These are phyloP conservation scores for Vultur gryphus DNA, from an alignment of 2,797 vertebrate species.

Conservation along the genomic window DNA sequence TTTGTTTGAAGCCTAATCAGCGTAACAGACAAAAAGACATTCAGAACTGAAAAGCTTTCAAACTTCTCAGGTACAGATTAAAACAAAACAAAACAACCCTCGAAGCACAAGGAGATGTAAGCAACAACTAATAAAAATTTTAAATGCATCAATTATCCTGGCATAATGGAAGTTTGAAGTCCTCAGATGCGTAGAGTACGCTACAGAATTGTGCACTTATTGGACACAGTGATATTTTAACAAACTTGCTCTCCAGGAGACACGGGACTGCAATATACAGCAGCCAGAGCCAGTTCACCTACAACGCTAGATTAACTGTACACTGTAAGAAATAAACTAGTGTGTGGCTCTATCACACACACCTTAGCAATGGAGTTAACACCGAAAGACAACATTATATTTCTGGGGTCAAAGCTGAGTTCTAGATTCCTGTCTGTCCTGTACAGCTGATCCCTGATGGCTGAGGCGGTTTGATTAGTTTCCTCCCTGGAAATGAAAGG, in stretches of 20 bases:
- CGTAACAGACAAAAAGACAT: background rate
- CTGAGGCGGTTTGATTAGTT: background rate
- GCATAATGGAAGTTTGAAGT: background rate
- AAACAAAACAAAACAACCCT: background rate
- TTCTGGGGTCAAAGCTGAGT: background rate
- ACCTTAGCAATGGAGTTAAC: background rate
- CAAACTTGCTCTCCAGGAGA: background rate
- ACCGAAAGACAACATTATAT: background rate
- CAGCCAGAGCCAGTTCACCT: background rate
- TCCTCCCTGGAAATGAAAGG: background rate
- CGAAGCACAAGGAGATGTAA: background rate
- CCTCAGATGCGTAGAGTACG: accelerated
- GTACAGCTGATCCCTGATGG: background rate
- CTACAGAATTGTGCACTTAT: background rate
- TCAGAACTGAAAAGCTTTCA: background rate
- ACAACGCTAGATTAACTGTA: accelerated
- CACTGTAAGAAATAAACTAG: background rate
- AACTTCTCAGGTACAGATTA: background rate
- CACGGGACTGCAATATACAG: background rate
- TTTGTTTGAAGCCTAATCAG: background rate
- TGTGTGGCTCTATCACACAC: background rate
- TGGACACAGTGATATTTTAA: background rate
- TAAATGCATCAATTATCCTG: background rate
- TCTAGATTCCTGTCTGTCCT: background rate
- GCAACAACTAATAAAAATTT: background rate